These are phyloP conservation scores for Hydraecia micacea DNA, from an alignment of 2,888 invertebrate species.

Conservation along the genomic window DNA sequence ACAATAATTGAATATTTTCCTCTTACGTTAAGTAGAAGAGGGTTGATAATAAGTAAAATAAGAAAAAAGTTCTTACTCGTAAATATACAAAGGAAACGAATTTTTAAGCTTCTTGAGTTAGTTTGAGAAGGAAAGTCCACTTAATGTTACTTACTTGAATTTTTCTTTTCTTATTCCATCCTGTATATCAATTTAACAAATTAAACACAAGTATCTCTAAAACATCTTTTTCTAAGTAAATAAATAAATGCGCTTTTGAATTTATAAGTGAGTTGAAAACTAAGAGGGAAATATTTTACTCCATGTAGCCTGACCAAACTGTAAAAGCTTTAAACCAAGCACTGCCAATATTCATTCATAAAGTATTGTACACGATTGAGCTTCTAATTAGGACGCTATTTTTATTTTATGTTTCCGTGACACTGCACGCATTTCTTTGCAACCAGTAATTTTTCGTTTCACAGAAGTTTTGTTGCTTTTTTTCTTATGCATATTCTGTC, in stretches of 20 bases:
- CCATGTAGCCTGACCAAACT: slow-evolving; percentile 52
- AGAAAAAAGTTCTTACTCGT: neutral
- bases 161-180: neutral
- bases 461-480: slow-evolving; percentile 38
- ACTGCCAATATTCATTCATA: slow-evolving; percentile 86
- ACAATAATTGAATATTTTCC: slow-evolving; percentile 41
- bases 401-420: slow-evolving; percentile 40
- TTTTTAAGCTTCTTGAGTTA: too few species aligned
- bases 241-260: neutral
- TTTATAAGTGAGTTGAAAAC: neutral
- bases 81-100: neutral
- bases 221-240: neutral
- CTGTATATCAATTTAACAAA: neutral
- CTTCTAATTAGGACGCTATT: slow-evolving; percentile 57
- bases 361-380: slow-evolving; percentile 60
- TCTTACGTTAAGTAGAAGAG: neutral
- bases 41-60: neutral
- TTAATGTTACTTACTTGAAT: neutral
- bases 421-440: slow-evolving; percentile 57
- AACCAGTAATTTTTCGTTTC: slow-evolving; percentile 25
- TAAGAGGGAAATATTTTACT: slow-evolving; percentile 48
- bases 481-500: slow-evolving; percentile 30
- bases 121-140: neutral
- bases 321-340: slow-evolving; percentile 72
- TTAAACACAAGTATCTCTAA: too few species aligned